Base-by-base conservation (phyloP, 2,113 vertebrate species). In the Crotalus viridis region DNA sequence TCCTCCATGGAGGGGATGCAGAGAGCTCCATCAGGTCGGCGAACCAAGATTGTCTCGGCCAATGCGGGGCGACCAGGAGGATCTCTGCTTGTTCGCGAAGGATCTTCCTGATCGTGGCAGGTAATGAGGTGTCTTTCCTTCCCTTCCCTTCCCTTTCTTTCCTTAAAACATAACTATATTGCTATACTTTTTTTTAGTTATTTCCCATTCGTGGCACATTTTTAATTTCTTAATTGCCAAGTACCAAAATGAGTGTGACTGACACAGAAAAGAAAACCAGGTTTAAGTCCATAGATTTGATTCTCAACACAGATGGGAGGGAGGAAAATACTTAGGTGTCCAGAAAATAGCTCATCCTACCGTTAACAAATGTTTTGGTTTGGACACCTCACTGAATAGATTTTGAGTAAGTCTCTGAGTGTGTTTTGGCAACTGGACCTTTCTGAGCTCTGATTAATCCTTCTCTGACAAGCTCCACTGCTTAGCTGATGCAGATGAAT, bases 361-460 rank as follows among this genome's bases (percentile, higher is more conserved):
- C 91, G 93, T 61, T 85, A 0, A 9, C 94, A n/a, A 94, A 94
- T 93, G 89, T 94, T 94, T 96, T 94, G 95, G 95, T 92, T 97
- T 95, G 96, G 96, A 94, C 93, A 91, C 86, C 93, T 56, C 52
- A 94, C 92, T 74, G 9, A 95, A 89, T 93, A 59, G 89, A 95
- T 95, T 51, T 93, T 96, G 95, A 94, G 39, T 22, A 17, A 33
- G 28, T 33, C 17, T 21, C 33, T 81, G 74, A 81, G 74, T 81
- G 19, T 81, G 19, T 81, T 81, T 81, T 81, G 74, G 74, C 74
- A 81, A 81, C 89, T 95, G 95, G 96, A 95, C 96, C 94, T 94
- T 96, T 96, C 94, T 96, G 33, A 10, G 57, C 95, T 97, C 93
- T 97, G 96, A 97, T 97, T 95, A 97, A 97, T 96, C 95, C 96